phyloP scores from a whole-genome alignment of 1,140 invertebrate genomes.

The Bombus terrestris region DNA sequence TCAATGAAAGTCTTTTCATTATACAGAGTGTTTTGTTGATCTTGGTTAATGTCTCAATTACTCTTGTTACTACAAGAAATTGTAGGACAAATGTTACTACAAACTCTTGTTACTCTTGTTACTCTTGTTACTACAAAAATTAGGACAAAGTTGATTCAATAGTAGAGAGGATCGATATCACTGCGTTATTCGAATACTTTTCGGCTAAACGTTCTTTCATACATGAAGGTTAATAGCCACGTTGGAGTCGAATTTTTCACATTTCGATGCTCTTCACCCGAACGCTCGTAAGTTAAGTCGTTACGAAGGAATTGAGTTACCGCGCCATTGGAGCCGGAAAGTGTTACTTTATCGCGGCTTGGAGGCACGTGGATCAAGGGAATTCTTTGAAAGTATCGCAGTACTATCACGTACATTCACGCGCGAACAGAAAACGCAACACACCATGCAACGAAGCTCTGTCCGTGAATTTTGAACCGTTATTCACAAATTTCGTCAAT shows the following conservation, averaged over 20 bases:
- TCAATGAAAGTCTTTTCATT: too few relatives aligned
- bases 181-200: background rate
- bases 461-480: background rate
- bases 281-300: background rate
- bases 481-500: background rate
- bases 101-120: too few relatives aligned
- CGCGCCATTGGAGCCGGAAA: conserved; percentile 9
- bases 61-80: too few relatives aligned
- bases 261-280: background rate
- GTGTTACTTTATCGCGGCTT: conserved; percentile 19
- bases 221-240: background rate
- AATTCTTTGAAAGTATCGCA: background rate
- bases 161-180: background rate
- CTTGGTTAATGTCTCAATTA: too few relatives aligned
- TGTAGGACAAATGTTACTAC: too few relatives aligned
- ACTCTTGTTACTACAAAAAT: too few relatives aligned
- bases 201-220: background rate
- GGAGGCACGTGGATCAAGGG: background rate
- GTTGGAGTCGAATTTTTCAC: background rate
- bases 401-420: too few relatives aligned
- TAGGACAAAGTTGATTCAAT: background rate
- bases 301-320: conserved; percentile 21
- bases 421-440: background rate
- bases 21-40: too few relatives aligned
- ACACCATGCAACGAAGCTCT: background rate